phyloP scores from a whole-genome alignment of 2,888 invertebrate genomes.

The Drosophila anomelani region DNA sequence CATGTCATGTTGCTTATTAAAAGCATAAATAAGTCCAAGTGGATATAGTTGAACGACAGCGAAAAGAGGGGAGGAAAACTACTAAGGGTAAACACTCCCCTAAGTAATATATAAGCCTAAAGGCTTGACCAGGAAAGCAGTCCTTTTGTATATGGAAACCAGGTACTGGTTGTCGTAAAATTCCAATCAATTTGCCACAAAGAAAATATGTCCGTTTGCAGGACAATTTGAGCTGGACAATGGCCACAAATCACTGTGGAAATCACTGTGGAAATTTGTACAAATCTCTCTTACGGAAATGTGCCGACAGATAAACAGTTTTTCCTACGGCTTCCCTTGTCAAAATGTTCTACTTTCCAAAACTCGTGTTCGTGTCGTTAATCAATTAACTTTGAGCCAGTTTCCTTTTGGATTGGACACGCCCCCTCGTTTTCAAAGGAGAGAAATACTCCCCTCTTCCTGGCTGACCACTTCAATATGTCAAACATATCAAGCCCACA shows the following conservation, averaged over 20 bases:
- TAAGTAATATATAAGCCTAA: constrained; percentile 5
- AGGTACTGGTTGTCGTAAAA: constrained; percentile 67
- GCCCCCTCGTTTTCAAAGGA: constrained; percentile 44
- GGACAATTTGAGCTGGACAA: constrained; percentile 81
- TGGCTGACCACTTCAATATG: constrained; percentile 83
- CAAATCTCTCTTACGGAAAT: constrained; percentile 31
- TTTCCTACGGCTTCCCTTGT: constrained; percentile 44
- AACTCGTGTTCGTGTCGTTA: constrained; percentile 57
- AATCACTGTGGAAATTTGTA: constrained; percentile 52
- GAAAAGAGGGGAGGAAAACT: not conserved
- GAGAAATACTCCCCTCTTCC: constrained; percentile 28
- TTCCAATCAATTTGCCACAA: constrained; percentile 74
- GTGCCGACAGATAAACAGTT: constrained; percentile 37
- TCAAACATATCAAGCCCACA: constrained; percentile 77
- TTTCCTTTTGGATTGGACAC: constrained; percentile 36
- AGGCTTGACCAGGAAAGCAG: constrained; percentile 38
- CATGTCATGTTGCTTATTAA: constrained; percentile 81
- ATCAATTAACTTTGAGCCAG: constrained; percentile 77
- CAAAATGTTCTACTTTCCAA: constrained; percentile 48
- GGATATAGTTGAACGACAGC: constrained; percentile 28
- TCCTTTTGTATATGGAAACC: constrained; percentile 31
- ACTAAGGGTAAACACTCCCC: constrained; percentile 17
- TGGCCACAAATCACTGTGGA: constrained; percentile 68
- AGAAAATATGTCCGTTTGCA: constrained; percentile 34
- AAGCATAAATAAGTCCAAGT: constrained; percentile 72